Evolutionary conservation across 2,797 vertebrate species (phyloP), one percentile per base, ranked within the genome.

Genomic region (Rousettus madagascariensis): DNA sequence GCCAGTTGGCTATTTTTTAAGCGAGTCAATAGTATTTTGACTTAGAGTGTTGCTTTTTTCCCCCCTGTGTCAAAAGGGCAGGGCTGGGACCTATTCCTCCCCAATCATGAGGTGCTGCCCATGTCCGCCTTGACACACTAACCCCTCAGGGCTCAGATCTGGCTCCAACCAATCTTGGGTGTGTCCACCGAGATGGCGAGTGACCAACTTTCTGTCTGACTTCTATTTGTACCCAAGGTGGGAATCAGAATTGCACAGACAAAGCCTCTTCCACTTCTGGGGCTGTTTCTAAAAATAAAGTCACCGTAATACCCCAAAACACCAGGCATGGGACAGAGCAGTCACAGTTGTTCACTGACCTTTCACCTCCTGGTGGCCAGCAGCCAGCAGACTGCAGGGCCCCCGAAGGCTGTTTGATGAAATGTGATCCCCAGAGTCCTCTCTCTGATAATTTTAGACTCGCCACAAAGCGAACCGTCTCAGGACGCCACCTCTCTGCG

Each of bases 291-390:
- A 98, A 97, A 98, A 98, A 98, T 98, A 98, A 98, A 98, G 92
- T 94, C 96, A 83, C 96, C 98, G 97, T 97, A 97, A 96, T 97
- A 96, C 92, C 97, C 97, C 97, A 97, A 98, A 97, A 97, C 96
- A 97, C 89, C 0, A 66, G 98, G 96, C 95, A 96, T 97, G 96
- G 97, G 98, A 97, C 96, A 97, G 97, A 98, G 97, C 88, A 95
- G 96, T 97, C 98, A 97, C 98, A 98, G 98, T 98, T 99, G 98
- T 98, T 98, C 98, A 97, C 78, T 97, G 97, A 84, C 97, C 98
- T 98, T 97, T 82, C 93, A 97, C 98, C 98, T 98, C 57, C 59
- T 26, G 33, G 77, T 98, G 98, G 97, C 97, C 91, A 92, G 41
- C 82, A 97, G 97, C 98, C 98, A 98, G 92, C 85, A 97, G 97